phyloP scores from a whole-genome alignment of 2,113 vertebrate genomes.

The Passer montanus region DNA sequence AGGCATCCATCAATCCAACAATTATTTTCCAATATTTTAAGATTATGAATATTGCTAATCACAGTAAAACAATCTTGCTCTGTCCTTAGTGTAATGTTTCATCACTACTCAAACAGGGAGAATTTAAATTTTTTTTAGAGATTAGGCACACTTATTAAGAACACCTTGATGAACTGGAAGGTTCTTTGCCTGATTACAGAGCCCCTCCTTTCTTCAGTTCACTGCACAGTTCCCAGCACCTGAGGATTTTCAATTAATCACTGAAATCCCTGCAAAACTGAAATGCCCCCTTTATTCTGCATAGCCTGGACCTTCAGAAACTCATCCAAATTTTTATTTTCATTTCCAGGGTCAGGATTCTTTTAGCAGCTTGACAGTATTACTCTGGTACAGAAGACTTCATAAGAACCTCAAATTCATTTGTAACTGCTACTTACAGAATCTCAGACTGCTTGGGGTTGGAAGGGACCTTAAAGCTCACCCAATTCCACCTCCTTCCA shows the following conservation, averaged over 20 bases:
- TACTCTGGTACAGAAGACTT: neutral
- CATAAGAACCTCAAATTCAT: neutral
- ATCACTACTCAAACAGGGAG: neutral
- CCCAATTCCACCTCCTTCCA: neutral
- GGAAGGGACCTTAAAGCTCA: neutral
- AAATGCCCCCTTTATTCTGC: neutral
- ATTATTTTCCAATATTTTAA: too few relatives aligned
- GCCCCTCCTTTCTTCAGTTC: neutral
- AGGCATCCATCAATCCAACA: neutral
- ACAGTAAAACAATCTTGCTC: neutral
- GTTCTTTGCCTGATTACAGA: neutral
- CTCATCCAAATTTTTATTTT: neutral
- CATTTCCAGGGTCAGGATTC: neutral
- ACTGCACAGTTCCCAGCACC: neutral
- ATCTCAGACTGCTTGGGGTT: neutral
- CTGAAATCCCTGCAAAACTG: neutral
- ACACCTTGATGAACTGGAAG: neutral
- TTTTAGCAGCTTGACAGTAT: neutral
- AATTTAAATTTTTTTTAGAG: neutral
- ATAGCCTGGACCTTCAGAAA: neutral
- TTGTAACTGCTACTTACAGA: neutral
- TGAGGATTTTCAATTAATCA: neutral
- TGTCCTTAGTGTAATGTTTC: fast-evolving
- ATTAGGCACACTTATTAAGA: neutral
- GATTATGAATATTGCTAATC: neutral